A percentile compares a stretch with the other conserved stretches of the same genome.
phyloP scores from a whole-genome alignment of 2,797 vertebrate species.

The Pyrocephalus nanus region DNA sequence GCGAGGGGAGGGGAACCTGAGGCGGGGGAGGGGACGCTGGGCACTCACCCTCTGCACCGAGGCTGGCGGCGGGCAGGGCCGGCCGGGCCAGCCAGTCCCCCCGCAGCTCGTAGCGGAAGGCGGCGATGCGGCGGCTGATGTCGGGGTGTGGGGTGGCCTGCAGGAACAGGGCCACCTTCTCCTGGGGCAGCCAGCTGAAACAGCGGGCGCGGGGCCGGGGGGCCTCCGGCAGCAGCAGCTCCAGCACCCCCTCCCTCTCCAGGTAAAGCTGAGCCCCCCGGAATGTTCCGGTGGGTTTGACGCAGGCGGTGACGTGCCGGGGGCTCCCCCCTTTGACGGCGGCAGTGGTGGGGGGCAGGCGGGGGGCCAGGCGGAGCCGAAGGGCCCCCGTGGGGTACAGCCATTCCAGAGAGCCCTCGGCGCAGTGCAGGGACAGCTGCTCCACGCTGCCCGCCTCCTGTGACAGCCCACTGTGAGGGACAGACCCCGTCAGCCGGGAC shows the following conservation, averaged over 20 bases:
- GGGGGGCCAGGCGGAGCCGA: constrained; percentile 84
- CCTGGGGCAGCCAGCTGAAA: constrained; percentile 83
- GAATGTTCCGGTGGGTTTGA: constrained; percentile 84
- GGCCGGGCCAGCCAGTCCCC: constrained; percentile 81
- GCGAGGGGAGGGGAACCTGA: background rate
- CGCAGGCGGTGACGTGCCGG: constrained; percentile 81
- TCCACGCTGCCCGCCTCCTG: constrained; percentile 89
- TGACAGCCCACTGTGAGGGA: constrained; percentile 83
- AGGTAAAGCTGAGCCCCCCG: constrained; percentile 90
- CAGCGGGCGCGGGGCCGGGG: constrained; percentile 78
- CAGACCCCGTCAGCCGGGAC: background rate
- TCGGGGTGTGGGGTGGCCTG: constrained; percentile 90
- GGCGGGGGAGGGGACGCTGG: accelerated
- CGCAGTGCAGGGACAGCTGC: constrained; percentile 88
- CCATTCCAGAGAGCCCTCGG: constrained; percentile 89
- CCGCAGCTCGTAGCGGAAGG: constrained; percentile 88
- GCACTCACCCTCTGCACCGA: constrained; percentile 81
- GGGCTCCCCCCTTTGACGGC: constrained; percentile 61
- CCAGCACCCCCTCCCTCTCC: constrained; percentile 84
- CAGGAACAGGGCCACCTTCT: constrained; percentile 88
- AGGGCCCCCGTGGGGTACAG: constrained; percentile 90
- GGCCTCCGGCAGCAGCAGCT: constrained; percentile 86
- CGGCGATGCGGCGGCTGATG: constrained; percentile 90
- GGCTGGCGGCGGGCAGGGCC: constrained; percentile 75
- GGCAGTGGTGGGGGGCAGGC: constrained; percentile 70